Conservation (phyloP, 2,888 invertebrate species). For the Macaria liturata region DNA sequence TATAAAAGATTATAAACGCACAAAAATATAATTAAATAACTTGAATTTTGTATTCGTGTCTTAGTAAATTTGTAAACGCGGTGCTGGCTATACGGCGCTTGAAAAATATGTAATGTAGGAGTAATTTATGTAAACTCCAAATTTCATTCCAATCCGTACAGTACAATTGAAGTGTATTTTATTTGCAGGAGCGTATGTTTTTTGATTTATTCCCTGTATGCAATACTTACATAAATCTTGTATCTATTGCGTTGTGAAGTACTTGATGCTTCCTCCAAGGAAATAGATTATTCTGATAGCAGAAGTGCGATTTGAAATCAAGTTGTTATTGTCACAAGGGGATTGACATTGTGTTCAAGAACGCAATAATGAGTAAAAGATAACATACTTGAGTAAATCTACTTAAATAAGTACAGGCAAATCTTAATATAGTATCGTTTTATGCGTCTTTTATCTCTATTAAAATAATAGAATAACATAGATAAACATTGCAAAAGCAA, state of each 20-base stretch:
- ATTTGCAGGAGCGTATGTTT: no score
- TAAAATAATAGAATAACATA: slow-evolving; percentile 2
- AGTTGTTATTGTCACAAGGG: slow-evolving; percentile 6
- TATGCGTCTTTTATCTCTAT: not conserved
- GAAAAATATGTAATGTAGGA: no score
- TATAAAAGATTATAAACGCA: no score
- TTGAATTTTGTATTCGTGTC: no score
- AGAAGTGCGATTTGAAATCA: not conserved
- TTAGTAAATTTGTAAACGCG: no score
- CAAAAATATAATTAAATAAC: no score
- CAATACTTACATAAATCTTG: no score
- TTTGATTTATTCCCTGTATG: no score
- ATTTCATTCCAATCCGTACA: no score
- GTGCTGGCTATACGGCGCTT: no score
- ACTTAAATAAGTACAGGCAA: slow-evolving; percentile 1
- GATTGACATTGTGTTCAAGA: slow-evolving; percentile 10
- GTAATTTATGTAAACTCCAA: no score
- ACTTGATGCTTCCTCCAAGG: not conserved
- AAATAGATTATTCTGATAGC: slow-evolving; percentile 6
- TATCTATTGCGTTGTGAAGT: not conserved
- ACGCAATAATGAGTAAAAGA: slow-evolving; percentile 3
- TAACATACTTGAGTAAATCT: slow-evolving; percentile 1
- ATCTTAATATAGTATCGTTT: not conserved
- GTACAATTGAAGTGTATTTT: no score
- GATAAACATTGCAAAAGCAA: not conserved